These are phyloP conservation scores for Tanypteryx hageni DNA, from an alignment of 2,888 invertebrate species.

Conservation along the genomic window DNA sequence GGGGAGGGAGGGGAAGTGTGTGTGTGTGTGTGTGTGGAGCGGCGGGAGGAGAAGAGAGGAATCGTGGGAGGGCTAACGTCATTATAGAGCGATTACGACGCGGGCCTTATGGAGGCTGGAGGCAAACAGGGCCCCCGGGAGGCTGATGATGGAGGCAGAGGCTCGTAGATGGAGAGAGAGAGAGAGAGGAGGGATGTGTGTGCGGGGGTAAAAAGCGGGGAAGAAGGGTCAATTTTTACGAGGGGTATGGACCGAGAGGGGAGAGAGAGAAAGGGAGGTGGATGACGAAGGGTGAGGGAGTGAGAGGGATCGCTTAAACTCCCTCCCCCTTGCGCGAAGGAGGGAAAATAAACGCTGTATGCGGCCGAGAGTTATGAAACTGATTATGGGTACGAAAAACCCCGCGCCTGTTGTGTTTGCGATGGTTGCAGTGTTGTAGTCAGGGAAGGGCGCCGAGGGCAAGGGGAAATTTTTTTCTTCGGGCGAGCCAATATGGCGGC, in stretches of 20 bases:
- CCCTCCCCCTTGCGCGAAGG: not conserved
- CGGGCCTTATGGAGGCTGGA: constrained; percentile 48
- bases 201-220: not conserved
- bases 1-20: constrained; percentile 21
- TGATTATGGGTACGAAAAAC: constrained; percentile 24
- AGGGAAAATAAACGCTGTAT: not conserved
- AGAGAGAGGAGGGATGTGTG: not conserved
- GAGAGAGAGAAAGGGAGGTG: not conserved
- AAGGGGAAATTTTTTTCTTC: no score
- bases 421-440: not conserved
- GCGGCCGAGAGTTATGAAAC: constrained; percentile 54
- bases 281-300: not conserved
- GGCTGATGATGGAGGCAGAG: not conserved
- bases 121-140: constrained; percentile 54
- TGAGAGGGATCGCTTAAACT: not conserved
- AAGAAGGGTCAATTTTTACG: constrained; percentile 42
- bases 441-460: not conserved
- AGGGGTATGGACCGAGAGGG: not conserved
- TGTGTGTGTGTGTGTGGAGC: not conserved
- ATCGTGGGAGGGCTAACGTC: constrained; percentile 57
- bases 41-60: not conserved
- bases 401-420: not conserved
- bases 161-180: no score
- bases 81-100: constrained; percentile 54
- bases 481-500: no score